phyloP scores from a whole-genome alignment of 2,888 invertebrate genomes.

The Drosophila dives region DNA sequence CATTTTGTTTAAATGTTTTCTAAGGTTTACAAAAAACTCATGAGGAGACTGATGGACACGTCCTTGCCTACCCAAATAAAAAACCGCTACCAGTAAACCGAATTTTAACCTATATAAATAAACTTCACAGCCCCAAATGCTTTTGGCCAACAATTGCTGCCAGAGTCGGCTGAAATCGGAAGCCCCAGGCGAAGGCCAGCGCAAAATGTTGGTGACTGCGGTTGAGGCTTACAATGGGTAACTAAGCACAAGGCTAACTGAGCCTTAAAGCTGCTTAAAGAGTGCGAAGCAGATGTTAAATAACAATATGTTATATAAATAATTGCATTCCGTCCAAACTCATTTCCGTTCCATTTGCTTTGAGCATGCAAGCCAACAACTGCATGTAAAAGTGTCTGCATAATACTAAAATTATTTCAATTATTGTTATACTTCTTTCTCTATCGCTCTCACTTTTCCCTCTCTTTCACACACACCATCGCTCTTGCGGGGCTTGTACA shows the following conservation, averaged over 20 bases:
- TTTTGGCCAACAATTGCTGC: conserved; percentile 22
- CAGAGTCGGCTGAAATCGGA: conserved; percentile 10
- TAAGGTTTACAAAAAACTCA: background rate
- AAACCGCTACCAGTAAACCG: background rate
- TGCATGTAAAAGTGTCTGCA: background rate
- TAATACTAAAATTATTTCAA: background rate
- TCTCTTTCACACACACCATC: background rate
- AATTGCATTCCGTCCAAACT: background rate
- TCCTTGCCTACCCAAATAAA: background rate
- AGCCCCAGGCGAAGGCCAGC: conserved; percentile 14
- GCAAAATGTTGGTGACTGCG: background rate
- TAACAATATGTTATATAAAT: conserved; percentile 2
- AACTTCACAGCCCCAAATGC: conserved; percentile 9
- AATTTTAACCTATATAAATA: conserved; percentile 7
- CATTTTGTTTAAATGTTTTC: background rate
- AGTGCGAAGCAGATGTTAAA: background rate
- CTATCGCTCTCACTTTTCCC: background rate
- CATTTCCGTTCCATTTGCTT: background rate
- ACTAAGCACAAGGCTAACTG: background rate
- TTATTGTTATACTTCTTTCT: background rate
- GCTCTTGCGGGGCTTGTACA: background rate
- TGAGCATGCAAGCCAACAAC: background rate
- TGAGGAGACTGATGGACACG: background rate
- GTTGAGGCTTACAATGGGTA: background rate
- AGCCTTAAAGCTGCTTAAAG: background rate